These are phyloP conservation scores for Xylota segnis DNA, from an alignment of 2,888 invertebrate genomes.

Conservation along the genomic window DNA sequence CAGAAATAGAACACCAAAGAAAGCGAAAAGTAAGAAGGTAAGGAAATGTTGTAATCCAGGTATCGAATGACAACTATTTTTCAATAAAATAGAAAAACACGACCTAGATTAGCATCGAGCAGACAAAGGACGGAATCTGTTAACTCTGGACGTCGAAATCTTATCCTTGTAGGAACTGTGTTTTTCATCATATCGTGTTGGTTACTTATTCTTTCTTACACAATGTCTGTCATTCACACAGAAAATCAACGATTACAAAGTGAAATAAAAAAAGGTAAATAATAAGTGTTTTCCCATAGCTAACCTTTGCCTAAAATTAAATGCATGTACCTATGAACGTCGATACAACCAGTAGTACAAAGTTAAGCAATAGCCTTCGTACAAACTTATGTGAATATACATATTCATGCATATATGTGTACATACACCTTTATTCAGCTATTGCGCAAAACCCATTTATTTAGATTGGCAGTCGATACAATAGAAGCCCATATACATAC, in stretches of 20 bases:
- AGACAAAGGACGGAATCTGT: conserved; percentile 55
- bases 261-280: conserved; percentile 74
- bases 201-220: conserved; percentile 69
- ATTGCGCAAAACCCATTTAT: conserved; percentile 61
- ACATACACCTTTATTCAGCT: conserved; percentile 16
- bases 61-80: conserved; percentile 18
- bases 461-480: conserved; percentile 61
- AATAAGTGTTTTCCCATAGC: neutral
- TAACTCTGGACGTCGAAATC: conserved; percentile 57
- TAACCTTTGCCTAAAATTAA: neutral
- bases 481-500: conserved; percentile 59
- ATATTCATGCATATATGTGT: neutral
- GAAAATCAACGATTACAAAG: conserved; percentile 67
- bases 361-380: conserved; percentile 23
- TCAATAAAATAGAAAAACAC: conserved; percentile 63
- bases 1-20: conserved; percentile 74
- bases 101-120: conserved; percentile 55
- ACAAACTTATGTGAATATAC: neutral
- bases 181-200: conserved; percentile 68
- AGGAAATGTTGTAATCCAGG: conserved; percentile 10
- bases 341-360: neutral
- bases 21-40: conserved; percentile 74
- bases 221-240: conserved; percentile 69
- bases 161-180: conserved; percentile 58
- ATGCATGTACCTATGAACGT: neutral